A percentile compares a stretch with the other conserved stretches of the same genome.
Evolutionary conservation across 1,140 invertebrate species (phyloP).

Genomic region (Laupala kohalensis): DNA sequence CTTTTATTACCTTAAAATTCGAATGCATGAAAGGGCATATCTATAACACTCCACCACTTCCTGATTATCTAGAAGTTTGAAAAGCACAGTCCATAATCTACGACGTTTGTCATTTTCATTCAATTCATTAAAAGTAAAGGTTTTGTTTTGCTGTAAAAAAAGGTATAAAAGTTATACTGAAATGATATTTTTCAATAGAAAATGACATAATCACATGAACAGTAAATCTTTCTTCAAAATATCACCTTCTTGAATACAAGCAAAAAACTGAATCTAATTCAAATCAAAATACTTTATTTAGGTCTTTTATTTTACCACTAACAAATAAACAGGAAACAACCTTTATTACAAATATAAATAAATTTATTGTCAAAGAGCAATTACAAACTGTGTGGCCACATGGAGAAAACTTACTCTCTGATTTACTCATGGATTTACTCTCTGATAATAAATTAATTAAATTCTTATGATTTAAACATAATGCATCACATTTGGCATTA

Average conservation of each 20-base stretch:
- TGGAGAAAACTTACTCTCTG: too few relatives aligned
- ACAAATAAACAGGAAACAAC: too few relatives aligned
- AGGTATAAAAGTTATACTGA: background rate
- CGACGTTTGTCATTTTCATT: constrained; percentile 4
- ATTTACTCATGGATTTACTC: too few relatives aligned
- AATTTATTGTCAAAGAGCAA: too few relatives aligned
- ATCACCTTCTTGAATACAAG: background rate
- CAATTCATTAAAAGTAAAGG: constrained; percentile 7
- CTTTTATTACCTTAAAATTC: constrained; percentile 7
- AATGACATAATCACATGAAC: background rate
- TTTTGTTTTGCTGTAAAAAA: constrained; percentile 1
- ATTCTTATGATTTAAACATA: too few relatives aligned
- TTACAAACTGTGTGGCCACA: too few relatives aligned
- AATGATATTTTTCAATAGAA: background rate
- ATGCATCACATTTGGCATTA: too few relatives aligned
- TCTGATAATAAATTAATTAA: too few relatives aligned
- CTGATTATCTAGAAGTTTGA: background rate
- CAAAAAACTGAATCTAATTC: too few relatives aligned
- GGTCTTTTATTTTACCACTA: too few relatives aligned
- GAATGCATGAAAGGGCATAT: constrained; percentile 5
- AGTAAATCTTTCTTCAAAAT: background rate
- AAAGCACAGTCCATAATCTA: constrained; percentile 1
- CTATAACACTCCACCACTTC: constrained; percentile 1
- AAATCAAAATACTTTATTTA: too few relatives aligned
- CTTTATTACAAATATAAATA: too few relatives aligned